Evolutionary conservation across 2,888 invertebrate species (phyloP).

Genomic region (Hylaea fasciaria): DNA sequence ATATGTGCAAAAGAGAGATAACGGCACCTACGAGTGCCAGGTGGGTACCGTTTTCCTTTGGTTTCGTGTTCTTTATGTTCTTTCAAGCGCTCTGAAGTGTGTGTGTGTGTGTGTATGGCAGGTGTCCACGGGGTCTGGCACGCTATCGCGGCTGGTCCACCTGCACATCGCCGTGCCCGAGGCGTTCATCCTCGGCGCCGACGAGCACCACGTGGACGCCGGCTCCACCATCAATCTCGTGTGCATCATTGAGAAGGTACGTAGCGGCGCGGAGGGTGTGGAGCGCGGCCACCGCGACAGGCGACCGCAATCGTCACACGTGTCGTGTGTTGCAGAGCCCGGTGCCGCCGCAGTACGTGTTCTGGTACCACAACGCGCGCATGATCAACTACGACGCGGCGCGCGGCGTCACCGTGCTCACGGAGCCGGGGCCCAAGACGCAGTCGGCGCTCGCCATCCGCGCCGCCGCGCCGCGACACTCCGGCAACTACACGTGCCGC

Average conservation of each 20-base stretch:
- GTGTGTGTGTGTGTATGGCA: constrained; percentile 60
- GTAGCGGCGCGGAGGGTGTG: neutral
- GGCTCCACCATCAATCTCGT: constrained; percentile 95
- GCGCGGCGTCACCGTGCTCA: constrained; percentile 92
- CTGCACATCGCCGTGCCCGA: constrained; percentile 95
- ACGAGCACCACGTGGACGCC: constrained; percentile 95
- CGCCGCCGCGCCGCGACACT: constrained; percentile 92
- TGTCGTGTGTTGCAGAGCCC: constrained; percentile 89
- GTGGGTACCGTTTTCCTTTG: constrained; percentile 66
- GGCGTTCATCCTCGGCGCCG: constrained; percentile 94
- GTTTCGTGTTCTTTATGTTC: neutral
- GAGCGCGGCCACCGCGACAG: neutral
- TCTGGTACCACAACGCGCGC: constrained; percentile 97
- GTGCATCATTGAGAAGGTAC: constrained; percentile 95
- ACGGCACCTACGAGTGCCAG: constrained; percentile 97
- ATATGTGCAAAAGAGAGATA: constrained; percentile 95
- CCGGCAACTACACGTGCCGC: constrained; percentile 96
- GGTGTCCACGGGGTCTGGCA: constrained; percentile 93
- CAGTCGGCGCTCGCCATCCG: constrained; percentile 94
- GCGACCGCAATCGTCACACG: neutral
- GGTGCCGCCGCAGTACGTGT: constrained; percentile 96
- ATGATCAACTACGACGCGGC: constrained; percentile 97
- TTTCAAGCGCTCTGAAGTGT: neutral
- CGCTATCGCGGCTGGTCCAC: constrained; percentile 94
- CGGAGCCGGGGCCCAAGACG: constrained; percentile 93